Conservation (phyloP, 2,113 vertebrate genomes). For the Pachypanchax playfairii region DNA sequence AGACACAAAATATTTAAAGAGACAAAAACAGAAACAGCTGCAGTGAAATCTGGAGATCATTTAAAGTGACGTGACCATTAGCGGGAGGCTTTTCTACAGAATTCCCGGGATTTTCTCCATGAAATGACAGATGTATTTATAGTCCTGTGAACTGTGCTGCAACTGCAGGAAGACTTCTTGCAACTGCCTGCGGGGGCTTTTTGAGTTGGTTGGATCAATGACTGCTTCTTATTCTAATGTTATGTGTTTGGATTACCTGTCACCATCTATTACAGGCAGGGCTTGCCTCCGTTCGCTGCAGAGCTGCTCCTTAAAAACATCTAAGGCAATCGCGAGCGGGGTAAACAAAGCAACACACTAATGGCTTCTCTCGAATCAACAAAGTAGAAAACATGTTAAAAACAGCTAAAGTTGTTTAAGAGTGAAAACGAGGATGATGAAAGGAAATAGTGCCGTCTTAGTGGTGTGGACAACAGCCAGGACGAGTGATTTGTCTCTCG, state of each 20-base stretch:
- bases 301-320: constrained; percentile 72
- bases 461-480: constrained; percentile 42
- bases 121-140: constrained; percentile 71
- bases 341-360: constrained; percentile 74
- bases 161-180: constrained; percentile 69
- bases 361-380: constrained; percentile 72
- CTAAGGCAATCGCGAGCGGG: constrained; percentile 64
- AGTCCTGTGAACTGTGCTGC: constrained; percentile 67
- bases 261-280: constrained; percentile 75
- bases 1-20: constrained; percentile 24
- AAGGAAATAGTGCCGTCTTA: constrained; percentile 42
- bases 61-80: constrained; percentile 59
- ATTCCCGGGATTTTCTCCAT: constrained; percentile 68
- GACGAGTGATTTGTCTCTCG: constrained; percentile 38
- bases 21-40: constrained; percentile 33
- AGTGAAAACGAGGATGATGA: constrained; percentile 68
- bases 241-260: constrained; percentile 82
- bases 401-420: constrained; percentile 60
- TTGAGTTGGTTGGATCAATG: constrained; percentile 78
- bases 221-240: constrained; percentile 78
- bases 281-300: constrained; percentile 62
- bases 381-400: constrained; percentile 50
- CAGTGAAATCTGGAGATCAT: constrained; percentile 38
- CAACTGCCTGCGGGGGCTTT: constrained; percentile 72
- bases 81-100: constrained; percentile 54